Evolutionary conservation across 2,113 vertebrate species (phyloP).

Genomic region (Lonchura striata): DNA sequence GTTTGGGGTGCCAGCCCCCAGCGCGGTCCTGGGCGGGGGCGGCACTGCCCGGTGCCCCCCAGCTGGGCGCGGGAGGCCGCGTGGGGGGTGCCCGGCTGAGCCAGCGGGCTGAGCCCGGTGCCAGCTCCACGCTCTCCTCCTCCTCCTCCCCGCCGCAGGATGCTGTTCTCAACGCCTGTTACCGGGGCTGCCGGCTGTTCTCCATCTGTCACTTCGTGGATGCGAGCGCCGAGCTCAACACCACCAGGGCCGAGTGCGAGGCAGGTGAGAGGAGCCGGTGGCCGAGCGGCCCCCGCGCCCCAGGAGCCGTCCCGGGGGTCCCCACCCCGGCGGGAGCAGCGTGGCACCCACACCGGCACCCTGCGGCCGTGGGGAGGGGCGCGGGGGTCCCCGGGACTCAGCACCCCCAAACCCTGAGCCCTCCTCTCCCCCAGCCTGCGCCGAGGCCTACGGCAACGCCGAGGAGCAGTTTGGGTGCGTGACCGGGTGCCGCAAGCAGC

Average conservation of each 20-base stretch:
- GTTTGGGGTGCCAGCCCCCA: neutral
- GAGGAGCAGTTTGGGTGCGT: conserved; percentile 87
- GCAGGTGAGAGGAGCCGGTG: conserved; percentile 77
- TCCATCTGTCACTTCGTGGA: conserved; percentile 98
- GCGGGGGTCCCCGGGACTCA: rapidly evolving
- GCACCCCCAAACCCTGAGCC: neutral
- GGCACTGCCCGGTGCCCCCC: neutral
- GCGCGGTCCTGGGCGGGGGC: rapidly evolving
- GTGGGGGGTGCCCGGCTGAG: neutral
- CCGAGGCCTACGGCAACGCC: conserved; percentile 87
- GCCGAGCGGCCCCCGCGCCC: rapidly evolving
- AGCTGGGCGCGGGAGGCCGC: rapidly evolving
- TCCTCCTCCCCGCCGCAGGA: conserved; percentile 70
- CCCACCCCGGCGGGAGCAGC: rapidly evolving
- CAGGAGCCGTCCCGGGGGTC: neutral
- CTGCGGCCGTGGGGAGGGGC: neutral
- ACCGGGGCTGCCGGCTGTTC: conserved; percentile 95
- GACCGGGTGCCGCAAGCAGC: conserved; percentile 87
- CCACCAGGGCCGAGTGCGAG: conserved; percentile 89
- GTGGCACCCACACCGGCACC: rapidly evolving
- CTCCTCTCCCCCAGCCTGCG: conserved; percentile 76
- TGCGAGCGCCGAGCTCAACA: conserved; percentile 85
- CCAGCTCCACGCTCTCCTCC: conserved; percentile 5
- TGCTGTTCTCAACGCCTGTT: conserved; percentile 89
- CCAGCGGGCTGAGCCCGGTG: neutral